These are phyloP conservation scores for Ceratoteleas bidentatus DNA, from an alignment of 1,140 invertebrate genomes.

Conservation along the genomic window DNA sequence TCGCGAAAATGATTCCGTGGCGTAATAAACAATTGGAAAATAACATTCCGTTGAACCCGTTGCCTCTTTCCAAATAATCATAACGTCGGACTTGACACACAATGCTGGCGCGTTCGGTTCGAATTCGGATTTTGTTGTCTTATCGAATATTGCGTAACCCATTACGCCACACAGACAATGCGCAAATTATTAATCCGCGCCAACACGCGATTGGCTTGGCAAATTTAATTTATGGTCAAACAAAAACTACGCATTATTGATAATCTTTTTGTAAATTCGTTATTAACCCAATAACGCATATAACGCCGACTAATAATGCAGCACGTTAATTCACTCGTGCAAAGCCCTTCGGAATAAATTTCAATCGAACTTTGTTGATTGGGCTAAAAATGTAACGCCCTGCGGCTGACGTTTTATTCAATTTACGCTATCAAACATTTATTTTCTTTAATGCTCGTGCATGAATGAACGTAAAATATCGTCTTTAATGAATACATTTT, in stretches of 20 bases:
- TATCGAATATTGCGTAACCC: too few species aligned
- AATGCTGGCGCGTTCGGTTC: too few species aligned
- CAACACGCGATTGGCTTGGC: not conserved
- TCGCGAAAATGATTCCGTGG: too few species aligned
- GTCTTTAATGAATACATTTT: too few species aligned
- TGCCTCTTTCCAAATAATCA: too few species aligned
- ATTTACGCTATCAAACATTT: constrained; percentile 7
- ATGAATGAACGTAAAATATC: too few species aligned
- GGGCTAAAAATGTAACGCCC: constrained; percentile 10
- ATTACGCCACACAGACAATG: too few species aligned
- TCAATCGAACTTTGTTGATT: constrained; percentile 5
- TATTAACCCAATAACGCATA: constrained; percentile 1
- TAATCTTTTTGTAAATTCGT: constrained; percentile 33
- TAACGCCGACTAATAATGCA: not conserved
- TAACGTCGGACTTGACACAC: too few species aligned
- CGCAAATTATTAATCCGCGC: too few species aligned
- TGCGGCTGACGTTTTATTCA: constrained; percentile 11
- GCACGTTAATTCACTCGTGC: not conserved
- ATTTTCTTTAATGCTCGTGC: not conserved
- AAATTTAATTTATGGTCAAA: constrained; percentile 20
- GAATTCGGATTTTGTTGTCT: too few species aligned
- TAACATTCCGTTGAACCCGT: too few species aligned
- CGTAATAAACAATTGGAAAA: too few species aligned
- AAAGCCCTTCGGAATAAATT: constrained; percentile 15
- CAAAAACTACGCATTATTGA: constrained; percentile 11